Conservation (phyloP, 2,888 invertebrate genomes). For the Stenodera caucasica region DNA sequence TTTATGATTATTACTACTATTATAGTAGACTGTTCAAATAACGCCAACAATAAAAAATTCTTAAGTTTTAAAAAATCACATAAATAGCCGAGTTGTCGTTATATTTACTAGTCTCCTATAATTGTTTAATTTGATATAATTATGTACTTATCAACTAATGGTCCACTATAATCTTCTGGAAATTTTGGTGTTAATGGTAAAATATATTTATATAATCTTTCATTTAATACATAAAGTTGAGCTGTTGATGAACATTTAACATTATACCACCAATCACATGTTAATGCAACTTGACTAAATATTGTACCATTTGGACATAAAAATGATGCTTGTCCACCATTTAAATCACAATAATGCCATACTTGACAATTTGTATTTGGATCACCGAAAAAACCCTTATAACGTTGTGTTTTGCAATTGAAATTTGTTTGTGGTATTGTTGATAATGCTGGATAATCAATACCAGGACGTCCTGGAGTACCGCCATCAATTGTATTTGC, state of each 20-base stretch:
- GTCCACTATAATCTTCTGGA: constrained; percentile 87
- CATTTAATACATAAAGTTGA: constrained; percentile 85
- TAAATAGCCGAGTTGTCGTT: too few relatives aligned
- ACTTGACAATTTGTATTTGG: constrained; percentile 86
- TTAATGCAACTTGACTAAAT: constrained; percentile 84
- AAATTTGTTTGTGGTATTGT: constrained; percentile 77
- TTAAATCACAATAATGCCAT: constrained; percentile 88
- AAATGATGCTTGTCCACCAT: constrained; percentile 88
- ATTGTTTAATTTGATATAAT: not conserved
- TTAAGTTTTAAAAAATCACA: too few relatives aligned
- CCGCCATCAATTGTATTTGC: constrained; percentile 62
- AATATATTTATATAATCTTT: constrained; percentile 86
- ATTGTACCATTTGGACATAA: constrained; percentile 89
- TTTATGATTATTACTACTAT: too few relatives aligned
- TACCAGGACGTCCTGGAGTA: constrained; percentile 70
- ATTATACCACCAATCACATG: constrained; percentile 94
- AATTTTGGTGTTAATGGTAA: constrained; percentile 84
- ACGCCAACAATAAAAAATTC: too few relatives aligned
- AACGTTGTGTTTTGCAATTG: constrained; percentile 80
- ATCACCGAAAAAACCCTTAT: constrained; percentile 90
- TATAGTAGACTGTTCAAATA: too few relatives aligned
- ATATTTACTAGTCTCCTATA: too few relatives aligned
- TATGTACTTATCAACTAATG: constrained; percentile 76
- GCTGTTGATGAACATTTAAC: constrained; percentile 82
- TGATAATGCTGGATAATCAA: constrained; percentile 79